These are phyloP conservation scores for Planococcus citri DNA, from an alignment of 1,140 invertebrate genomes.

Conservation along the genomic window DNA sequence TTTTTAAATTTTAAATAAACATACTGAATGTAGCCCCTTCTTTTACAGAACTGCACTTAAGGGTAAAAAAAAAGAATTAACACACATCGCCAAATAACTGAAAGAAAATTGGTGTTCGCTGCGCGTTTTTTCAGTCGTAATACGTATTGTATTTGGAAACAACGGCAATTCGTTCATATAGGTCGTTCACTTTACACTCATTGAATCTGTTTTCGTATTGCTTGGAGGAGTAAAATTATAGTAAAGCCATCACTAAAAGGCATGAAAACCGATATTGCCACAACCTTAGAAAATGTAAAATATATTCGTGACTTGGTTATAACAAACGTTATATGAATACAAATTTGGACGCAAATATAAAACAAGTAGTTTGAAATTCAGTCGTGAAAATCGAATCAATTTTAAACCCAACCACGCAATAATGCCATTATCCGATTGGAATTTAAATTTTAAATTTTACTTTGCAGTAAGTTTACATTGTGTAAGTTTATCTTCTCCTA, in stretches of 20 bases:
- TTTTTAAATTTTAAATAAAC: no score
- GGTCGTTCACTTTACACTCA: no score
- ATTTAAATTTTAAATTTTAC: constrained; percentile 1
- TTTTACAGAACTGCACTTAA: no score
- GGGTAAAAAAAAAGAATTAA: no score
- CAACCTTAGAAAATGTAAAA: constrained; percentile 2
- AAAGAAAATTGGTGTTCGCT: no score
- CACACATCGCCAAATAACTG: no score
- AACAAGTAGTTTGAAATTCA: constrained; percentile 1
- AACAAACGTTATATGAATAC: background rate
- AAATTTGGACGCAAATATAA: background rate
- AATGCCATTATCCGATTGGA: constrained; percentile 2
- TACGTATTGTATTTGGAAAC: no score
- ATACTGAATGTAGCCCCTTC: no score
- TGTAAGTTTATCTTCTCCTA: background rate
- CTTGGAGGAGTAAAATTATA: no score
- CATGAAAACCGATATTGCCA: constrained; percentile 2
- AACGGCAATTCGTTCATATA: no score
- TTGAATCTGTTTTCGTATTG: no score
- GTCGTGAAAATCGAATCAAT: constrained; percentile 6
- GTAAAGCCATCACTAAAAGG: background rate
- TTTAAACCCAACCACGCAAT: constrained; percentile 2
- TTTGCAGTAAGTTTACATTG: background rate
- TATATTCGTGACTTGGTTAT: background rate
- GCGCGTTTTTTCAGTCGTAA: no score